Evolutionary conservation across 2,888 invertebrate species (phyloP), one percentile per base, ranked within the genome.

Genomic region (Protonemura montana): DNA sequence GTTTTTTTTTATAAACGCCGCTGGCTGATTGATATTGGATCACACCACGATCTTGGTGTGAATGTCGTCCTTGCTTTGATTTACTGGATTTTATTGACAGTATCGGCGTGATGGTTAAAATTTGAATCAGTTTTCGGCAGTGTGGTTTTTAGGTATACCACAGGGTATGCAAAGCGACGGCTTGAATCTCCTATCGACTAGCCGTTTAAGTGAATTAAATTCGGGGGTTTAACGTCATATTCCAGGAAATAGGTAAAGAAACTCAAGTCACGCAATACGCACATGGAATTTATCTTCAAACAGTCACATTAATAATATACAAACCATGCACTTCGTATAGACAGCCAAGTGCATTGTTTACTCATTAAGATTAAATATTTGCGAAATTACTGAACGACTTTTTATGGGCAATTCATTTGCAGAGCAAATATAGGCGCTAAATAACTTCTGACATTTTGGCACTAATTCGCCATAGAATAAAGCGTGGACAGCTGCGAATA

Each of bases 401-500:
- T n/a, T 10, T 59, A 21, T 21, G 21, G 59, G 13, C 59, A 59
- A 59, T 10, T 59, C 59, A 59, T 59, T 59, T 59, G 1, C 21
- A 21, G 59, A 21, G 35, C 35, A 21, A 21, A 59, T 10, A 59
- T 59, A 59, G 59, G 13, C 59, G 59, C 59, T 10, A 35, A 35
- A 59, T 59, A 59, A 21, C 59, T 21, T 59, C 21, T 59, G 59
- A 59, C 3, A 21, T 59, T 59, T 59, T 7, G 59, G 59, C 59
- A 59, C 59, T 59, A 7, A 21, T 7, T 7, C 21, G 59, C 59
- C n/a, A 13, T 59, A 59, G 59, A 2, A 21, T 6, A 35, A 10
- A 35, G 59, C 59, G 59, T 59, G 59, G 59, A 59, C 59, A 59
- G 59, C 59, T 59, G 59, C 59, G 59, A 59, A 59, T 59, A 59